Evolutionary conservation across 1,140 invertebrate species (phyloP).

Genomic region (Catajapyx aquilonaris): DNA sequence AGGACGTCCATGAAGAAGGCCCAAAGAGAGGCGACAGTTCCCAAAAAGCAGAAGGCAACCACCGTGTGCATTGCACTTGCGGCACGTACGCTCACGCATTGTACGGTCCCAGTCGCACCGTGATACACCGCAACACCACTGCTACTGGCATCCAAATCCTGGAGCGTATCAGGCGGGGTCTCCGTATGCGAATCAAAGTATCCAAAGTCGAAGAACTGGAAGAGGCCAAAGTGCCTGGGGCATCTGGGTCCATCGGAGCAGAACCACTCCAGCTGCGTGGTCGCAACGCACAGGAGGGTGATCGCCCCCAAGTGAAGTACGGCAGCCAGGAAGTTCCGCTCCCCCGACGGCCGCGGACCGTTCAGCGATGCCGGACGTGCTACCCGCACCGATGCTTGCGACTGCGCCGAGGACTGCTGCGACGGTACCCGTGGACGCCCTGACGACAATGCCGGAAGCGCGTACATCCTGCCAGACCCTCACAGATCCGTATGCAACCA

Average conservation of each 20-base stretch:
- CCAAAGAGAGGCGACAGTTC: background rate
- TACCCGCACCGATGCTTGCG: background rate
- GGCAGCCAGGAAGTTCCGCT: background rate
- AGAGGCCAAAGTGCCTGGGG: background rate
- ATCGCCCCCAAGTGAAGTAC: background rate
- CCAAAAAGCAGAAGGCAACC: background rate
- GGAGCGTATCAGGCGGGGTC: background rate
- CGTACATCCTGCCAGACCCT: too few species aligned
- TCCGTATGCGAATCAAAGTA: slow-evolving; percentile 1
- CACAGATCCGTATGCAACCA: too few species aligned
- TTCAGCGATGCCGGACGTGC: background rate
- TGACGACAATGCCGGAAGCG: too few species aligned
- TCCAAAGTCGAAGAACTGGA: background rate
- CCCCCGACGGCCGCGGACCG: background rate
- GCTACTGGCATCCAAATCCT: too few species aligned
- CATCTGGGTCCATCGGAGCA: background rate
- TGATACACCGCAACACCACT: too few species aligned
- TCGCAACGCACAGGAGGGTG: background rate
- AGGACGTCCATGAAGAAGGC: background rate
- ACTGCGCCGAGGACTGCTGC: too few species aligned
- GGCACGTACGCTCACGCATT: background rate
- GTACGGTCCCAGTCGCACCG: too few species aligned
- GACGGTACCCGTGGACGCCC: too few species aligned
- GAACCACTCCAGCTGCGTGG: background rate
- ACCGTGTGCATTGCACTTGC: background rate